Percentiles rank a stretch among this genome's conserved stretches.
phyloP scores from a whole-genome alignment of 2,888 invertebrate species.

The Ferdinandea cuprea region DNA sequence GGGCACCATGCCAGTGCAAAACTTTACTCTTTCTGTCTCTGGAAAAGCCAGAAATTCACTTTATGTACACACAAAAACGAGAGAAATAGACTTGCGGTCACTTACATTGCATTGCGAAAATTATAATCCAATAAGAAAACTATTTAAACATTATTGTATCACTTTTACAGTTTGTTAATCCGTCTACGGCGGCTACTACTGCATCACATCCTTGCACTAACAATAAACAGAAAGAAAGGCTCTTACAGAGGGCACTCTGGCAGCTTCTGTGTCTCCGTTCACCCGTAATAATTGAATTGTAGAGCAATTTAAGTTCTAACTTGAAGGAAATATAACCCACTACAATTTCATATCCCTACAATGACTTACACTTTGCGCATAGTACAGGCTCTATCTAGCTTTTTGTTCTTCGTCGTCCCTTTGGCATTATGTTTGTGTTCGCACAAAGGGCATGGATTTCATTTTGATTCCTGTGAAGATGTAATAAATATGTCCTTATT shows the following conservation, averaged over 20 bases:
- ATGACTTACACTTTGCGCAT: slow-evolving; percentile 12
- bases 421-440: slow-evolving; percentile 28
- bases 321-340: slow-evolving; percentile 50
- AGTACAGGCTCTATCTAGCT: slow-evolving; percentile 10
- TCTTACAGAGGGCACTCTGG: slow-evolving; percentile 34
- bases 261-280: slow-evolving; percentile 50
- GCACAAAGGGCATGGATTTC: slow-evolving; percentile 60
- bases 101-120: slow-evolving; percentile 61
- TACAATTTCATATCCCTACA: slow-evolving; percentile 41
- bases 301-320: slow-evolving; percentile 69
- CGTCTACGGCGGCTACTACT: background rate
- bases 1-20: slow-evolving; percentile 4
- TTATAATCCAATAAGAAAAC: slow-evolving; percentile 71
- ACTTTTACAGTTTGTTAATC: slow-evolving; percentile 69
- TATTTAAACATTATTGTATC: slow-evolving; percentile 73
- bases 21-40: background rate
- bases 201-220: slow-evolving; percentile 9
- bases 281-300: slow-evolving; percentile 69
- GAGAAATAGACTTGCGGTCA: slow-evolving; percentile 69
- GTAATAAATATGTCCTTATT: slow-evolving; percentile 63
- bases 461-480: slow-evolving; percentile 61
- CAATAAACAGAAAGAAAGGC: slow-evolving; percentile 1
- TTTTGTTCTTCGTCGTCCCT: slow-evolving; percentile 43
- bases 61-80: slow-evolving; percentile 18
- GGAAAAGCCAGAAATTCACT: slow-evolving; percentile 36